Conservation (phyloP, 2,113 vertebrate genomes). For the Irena cyanogastra region DNA sequence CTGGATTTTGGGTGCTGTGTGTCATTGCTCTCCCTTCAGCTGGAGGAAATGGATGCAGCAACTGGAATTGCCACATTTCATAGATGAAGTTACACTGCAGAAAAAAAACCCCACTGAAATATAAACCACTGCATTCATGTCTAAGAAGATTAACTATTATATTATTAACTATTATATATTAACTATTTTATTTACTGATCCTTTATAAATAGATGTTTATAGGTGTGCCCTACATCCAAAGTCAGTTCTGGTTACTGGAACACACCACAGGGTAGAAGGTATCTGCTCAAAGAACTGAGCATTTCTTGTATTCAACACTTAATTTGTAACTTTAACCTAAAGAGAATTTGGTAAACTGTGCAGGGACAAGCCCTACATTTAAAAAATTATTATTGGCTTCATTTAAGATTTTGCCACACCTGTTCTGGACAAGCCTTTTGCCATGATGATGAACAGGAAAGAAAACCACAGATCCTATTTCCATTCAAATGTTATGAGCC, state of each 20-base stretch:
- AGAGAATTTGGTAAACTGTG: background rate
- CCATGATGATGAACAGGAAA: background rate
- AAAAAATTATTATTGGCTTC: background rate
- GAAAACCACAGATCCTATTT: background rate
- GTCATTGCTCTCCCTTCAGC: constrained; percentile 22
- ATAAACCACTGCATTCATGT: background rate
- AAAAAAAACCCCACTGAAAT: background rate
- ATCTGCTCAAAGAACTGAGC: background rate
- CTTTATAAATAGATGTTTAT: background rate
- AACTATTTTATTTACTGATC: background rate
- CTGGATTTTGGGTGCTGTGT: background rate
- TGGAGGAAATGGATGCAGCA: constrained; percentile 56
- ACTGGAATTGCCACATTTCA: background rate
- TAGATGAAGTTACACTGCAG: background rate
- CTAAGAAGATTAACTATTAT: background rate
- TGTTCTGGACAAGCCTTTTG: background rate
- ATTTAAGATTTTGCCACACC: background rate
- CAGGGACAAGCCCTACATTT: background rate
- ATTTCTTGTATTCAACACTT: background rate
- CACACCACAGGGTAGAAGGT: background rate
- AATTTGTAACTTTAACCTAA: background rate
- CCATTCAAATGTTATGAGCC: background rate
- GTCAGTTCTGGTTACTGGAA: background rate
- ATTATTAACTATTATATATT: too few species aligned
- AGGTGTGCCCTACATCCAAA: background rate